A percentile compares a stretch with the other conserved stretches of the same genome.
phyloP scores from a whole-genome alignment of 2,888 invertebrate genomes.

The Adelphocoris suturalis region DNA sequence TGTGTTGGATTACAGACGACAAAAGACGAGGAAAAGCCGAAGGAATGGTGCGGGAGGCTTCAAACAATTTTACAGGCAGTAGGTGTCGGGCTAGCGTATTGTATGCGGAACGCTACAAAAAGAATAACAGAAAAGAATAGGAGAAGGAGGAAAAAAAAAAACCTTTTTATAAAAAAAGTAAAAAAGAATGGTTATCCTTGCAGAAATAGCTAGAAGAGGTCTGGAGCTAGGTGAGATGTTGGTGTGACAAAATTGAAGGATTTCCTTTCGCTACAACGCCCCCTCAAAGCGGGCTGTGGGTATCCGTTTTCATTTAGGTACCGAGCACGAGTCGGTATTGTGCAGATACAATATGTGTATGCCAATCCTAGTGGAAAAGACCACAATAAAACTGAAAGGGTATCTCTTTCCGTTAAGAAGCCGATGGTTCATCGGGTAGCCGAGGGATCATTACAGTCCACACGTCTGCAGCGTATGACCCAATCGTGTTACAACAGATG shows the following conservation, averaged over 20 bases:
- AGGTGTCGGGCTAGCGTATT: constrained; percentile 58
- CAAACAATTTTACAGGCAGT: constrained; percentile 68
- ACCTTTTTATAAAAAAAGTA: background rate
- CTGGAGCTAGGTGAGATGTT: constrained; percentile 54
- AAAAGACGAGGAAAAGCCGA: constrained; percentile 36
- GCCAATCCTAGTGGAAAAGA: constrained; percentile 8
- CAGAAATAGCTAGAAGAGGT: constrained; percentile 30
- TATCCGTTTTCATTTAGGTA: constrained; percentile 53
- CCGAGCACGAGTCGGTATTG: constrained; percentile 32
- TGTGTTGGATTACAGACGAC: constrained; percentile 65
- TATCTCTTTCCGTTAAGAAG: constrained; percentile 24
- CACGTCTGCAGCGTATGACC: background rate
- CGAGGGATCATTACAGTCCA: constrained; percentile 10
- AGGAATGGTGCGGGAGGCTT: constrained; percentile 63
- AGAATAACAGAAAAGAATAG: constrained; percentile 37
- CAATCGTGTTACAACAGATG: background rate
- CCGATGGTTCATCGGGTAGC: background rate
- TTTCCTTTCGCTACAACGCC: constrained; percentile 46
- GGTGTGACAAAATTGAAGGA: constrained; percentile 62
- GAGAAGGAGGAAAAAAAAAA: constrained; percentile 22
- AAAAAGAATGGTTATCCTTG: constrained; percentile 31
- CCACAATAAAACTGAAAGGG: background rate
- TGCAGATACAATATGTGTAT: constrained; percentile 7
- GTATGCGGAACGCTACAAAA: constrained; percentile 42
- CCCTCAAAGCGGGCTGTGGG: constrained; percentile 26